Percentiles rank a stretch among this genome's conserved stretches.
These are phyloP conservation scores for Sebastes schlegelii DNA, from an alignment of 2,113 vertebrate genomes.

Conservation along the genomic window DNA sequence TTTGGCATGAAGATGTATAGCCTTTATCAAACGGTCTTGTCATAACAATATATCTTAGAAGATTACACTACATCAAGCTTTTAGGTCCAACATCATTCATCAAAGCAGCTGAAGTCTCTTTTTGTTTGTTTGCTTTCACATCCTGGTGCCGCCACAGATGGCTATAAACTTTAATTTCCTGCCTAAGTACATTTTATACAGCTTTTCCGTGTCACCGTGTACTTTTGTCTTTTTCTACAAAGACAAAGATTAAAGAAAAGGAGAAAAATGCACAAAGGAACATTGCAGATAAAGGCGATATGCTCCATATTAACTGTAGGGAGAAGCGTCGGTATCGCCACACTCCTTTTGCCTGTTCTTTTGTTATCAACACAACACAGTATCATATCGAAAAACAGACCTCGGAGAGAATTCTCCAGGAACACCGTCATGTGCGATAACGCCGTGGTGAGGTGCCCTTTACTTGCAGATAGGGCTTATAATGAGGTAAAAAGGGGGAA, in stretches of 20 bases:
- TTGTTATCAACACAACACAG: conserved; percentile 59
- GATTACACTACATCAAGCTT: conserved; percentile 27
- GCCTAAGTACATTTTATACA: conserved; percentile 47
- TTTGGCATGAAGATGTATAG: conserved; percentile 21
- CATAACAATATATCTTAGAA: conserved; percentile 29
- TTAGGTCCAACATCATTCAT: conserved; percentile 40
- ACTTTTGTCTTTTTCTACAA: conserved; percentile 47
- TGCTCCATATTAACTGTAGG: conserved; percentile 45
- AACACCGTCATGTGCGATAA: conserved; percentile 49
- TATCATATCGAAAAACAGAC: conserved; percentile 58
- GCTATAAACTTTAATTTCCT: conserved; percentile 70
- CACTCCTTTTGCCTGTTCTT: conserved; percentile 30
- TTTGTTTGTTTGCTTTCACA: conserved; percentile 46
- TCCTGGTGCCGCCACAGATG: conserved; percentile 6
- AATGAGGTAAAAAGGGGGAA: conserved; percentile 61
- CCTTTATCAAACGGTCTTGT: conserved; percentile 28
- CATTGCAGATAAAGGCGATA: conserved; percentile 61
- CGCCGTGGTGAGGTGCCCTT: conserved; percentile 63
- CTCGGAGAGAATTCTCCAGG: conserved; percentile 28
- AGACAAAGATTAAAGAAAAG: conserved; percentile 62
- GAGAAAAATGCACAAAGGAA: conserved; percentile 48
- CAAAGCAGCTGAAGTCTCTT: conserved; percentile 25
- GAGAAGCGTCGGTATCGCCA: conserved; percentile 20
- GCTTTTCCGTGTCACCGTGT: conserved; percentile 17
- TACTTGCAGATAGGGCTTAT: conserved; percentile 65